Evolutionary conservation across 2,797 vertebrate genomes (phyloP).

Genomic region (Macroramphosus scolopax): DNA sequence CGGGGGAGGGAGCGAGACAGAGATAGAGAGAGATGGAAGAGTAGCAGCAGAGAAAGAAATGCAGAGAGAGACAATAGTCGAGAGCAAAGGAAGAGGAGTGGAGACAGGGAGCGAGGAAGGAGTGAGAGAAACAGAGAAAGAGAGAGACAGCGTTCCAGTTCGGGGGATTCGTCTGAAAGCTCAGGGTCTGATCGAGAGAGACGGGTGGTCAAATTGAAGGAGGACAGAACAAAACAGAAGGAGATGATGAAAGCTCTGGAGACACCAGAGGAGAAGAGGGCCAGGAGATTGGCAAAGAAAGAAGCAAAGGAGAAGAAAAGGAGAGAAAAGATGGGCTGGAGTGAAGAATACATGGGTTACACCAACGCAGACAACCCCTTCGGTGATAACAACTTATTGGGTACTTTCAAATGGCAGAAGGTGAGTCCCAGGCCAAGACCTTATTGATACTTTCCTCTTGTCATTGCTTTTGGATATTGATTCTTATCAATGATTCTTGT

Average conservation of each 20-base stretch:
- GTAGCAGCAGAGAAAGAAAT: constrained; percentile 49
- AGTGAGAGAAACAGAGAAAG: constrained; percentile 43
- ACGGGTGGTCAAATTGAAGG: constrained; percentile 65
- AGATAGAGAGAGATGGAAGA: constrained; percentile 34
- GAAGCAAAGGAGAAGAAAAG: constrained; percentile 96
- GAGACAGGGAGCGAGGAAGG: constrained; percentile 49
- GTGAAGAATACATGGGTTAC: constrained; percentile 99
- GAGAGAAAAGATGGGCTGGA: constrained; percentile 99
- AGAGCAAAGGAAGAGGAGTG: constrained; percentile 50
- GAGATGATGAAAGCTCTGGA: constrained; percentile 95
- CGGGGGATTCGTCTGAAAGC: constrained; percentile 79
- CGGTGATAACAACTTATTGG: constrained; percentile 95
- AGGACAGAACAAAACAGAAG: constrained; percentile 84
- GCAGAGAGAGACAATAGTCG: constrained; percentile 34
- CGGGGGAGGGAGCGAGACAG: constrained; percentile 37
- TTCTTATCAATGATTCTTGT: neutral
- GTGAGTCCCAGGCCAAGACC: constrained; percentile 59
- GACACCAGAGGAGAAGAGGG: constrained; percentile 94
- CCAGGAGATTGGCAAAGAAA: constrained; percentile 92
- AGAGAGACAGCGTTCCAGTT: constrained; percentile 55
- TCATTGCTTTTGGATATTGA: neutral
- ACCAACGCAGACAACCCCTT: constrained; percentile 98
- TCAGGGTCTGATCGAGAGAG: constrained; percentile 69
- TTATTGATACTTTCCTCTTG: neutral
- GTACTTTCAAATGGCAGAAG: constrained; percentile 98